These are phyloP conservation scores for Heliconius nattereri DNA, from an alignment of 1,140 invertebrate species.

Conservation along the genomic window DNA sequence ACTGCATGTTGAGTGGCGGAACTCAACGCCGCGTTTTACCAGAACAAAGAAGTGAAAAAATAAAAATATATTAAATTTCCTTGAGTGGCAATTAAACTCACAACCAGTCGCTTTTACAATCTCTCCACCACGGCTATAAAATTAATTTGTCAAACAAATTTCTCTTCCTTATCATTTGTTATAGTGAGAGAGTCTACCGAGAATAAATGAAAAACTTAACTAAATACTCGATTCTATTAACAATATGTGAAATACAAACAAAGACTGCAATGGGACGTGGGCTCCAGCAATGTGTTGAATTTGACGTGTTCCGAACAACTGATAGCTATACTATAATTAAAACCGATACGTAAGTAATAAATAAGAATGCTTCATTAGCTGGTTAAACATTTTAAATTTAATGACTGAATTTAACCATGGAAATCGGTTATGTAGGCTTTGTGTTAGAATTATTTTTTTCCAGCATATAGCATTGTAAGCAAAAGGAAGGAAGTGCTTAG, in stretches of 20 bases:
- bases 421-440: background rate
- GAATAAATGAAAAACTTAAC: background rate
- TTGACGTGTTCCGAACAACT: conserved; percentile 34
- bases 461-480: too few species aligned
- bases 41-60: background rate
- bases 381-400: conserved; percentile 25
- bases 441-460: background rate
- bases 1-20: too few species aligned
- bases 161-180: background rate
- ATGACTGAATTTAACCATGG: conserved; percentile 10
- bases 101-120: background rate
- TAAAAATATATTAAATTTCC: background rate
- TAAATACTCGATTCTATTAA: background rate
- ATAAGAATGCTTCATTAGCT: conserved; percentile 29
- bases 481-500: too few species aligned
- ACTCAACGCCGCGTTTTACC: background rate
- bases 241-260: conserved; percentile 24
- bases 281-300: conserved; percentile 37
- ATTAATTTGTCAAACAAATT: background rate
- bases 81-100: background rate
- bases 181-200: background rate
- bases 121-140: background rate
- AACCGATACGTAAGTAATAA: conserved; percentile 17
- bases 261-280: background rate
- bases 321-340: conserved; percentile 32